Percentiles rank a stretch among this genome's conserved stretches.
Evolutionary conservation across 1,140 invertebrate genomes (phyloP).

Genomic region (Ceratina australensis): DNA sequence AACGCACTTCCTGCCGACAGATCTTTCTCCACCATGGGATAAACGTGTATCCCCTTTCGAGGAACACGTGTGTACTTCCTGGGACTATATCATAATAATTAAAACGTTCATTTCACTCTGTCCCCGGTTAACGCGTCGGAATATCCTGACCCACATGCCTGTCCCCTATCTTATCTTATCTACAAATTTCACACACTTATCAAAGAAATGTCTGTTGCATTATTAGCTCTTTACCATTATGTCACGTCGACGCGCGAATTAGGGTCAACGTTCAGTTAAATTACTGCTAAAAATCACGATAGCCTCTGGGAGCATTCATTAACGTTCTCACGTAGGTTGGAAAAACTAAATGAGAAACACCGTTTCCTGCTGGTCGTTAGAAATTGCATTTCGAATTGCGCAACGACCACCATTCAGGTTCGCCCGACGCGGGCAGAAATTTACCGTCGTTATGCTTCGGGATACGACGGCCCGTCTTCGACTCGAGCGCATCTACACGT

Average conservation of each 20-base stretch:
- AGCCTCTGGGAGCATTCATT: neutral
- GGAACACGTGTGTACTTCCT: constrained; percentile 16
- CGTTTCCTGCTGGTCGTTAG: neutral
- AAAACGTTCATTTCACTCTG: neutral
- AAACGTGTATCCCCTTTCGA: constrained; percentile 32
- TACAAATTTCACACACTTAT: too few species aligned
- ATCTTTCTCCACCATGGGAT: constrained; percentile 60
- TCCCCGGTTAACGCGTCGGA: neutral
- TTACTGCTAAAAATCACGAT: too few species aligned
- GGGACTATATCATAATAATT: neutral
- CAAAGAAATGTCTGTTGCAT: too few species aligned
- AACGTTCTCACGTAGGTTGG: neutral
- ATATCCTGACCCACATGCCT: neutral
- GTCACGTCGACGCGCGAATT: too few species aligned
- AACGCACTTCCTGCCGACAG: constrained; percentile 74
- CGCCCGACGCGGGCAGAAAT: neutral
- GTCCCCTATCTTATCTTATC: too few species aligned
- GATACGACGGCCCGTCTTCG: neutral
- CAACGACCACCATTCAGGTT: neutral
- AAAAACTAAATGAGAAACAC: neutral
- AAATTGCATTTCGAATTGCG: neutral
- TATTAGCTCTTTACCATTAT: too few species aligned
- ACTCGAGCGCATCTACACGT: constrained; percentile 7
- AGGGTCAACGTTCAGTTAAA: too few species aligned
- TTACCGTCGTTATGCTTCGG: neutral